These are phyloP conservation scores for Microcebus jonahi DNA, from an alignment of 2,113 vertebrate species.

Conservation along the genomic window DNA sequence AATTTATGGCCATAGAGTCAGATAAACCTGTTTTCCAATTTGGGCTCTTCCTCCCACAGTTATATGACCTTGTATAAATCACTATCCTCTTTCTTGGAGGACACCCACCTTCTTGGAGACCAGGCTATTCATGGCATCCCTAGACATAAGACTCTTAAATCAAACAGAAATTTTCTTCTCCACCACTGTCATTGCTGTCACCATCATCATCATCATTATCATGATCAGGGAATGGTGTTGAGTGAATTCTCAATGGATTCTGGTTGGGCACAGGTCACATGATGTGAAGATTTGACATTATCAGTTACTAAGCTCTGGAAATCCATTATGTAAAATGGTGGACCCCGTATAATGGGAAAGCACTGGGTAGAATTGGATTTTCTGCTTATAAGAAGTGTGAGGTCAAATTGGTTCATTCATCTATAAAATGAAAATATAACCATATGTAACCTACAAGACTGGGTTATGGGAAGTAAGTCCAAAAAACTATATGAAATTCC, in stretches of 20 bases:
- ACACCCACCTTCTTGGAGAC: not conserved
- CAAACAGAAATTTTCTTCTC: conserved; percentile 19
- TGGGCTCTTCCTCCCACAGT: not conserved
- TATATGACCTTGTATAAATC: not conserved
- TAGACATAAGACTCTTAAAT: not conserved
- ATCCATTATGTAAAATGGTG: not conserved
- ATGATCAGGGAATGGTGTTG: not conserved
- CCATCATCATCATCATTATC: not conserved
- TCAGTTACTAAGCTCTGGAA: not conserved
- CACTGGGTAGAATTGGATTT: not conserved
- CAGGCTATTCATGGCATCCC: not conserved
- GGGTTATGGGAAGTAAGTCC: not conserved
- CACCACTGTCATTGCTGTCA: not conserved
- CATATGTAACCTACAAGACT: not conserved
- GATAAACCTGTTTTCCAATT: not conserved
- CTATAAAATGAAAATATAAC: conserved; percentile 11
- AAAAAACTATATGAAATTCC: not conserved
- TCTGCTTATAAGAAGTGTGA: not conserved
- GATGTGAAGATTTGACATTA: not conserved
- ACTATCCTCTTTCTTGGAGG: not conserved
- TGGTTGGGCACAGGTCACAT: not conserved
- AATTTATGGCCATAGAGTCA: not conserved
- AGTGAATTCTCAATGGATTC: not conserved
- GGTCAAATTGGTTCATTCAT: not conserved
- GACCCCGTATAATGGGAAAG: not conserved